Conservation (phyloP, 2,113 vertebrate species). For the Perca flavescens region DNA sequence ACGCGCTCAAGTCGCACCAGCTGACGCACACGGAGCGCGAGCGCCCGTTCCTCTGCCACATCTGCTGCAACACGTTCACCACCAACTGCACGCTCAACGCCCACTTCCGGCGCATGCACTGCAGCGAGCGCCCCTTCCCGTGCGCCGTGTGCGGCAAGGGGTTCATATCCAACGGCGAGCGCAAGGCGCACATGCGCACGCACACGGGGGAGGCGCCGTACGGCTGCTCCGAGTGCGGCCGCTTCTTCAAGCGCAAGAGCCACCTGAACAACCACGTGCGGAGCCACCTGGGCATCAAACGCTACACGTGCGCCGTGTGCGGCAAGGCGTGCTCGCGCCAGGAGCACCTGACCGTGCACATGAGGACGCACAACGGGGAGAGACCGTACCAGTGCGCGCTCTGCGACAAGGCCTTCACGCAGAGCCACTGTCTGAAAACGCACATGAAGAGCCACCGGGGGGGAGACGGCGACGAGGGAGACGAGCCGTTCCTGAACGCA, state of each 20-base stretch:
- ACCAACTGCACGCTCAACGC: not conserved
- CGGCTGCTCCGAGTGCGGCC: slow-evolving; percentile 52
- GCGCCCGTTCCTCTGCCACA: slow-evolving; percentile 53
- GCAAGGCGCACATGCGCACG: slow-evolving; percentile 10
- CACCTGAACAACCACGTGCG: slow-evolving; percentile 53
- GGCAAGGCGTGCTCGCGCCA: slow-evolving; percentile 41
- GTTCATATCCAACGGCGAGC: slow-evolving; percentile 41
- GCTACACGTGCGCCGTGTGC: slow-evolving; percentile 38
- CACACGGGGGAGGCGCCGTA: slow-evolving; percentile 50
- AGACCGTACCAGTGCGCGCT: slow-evolving; percentile 48
- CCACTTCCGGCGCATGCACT: slow-evolving; percentile 20
- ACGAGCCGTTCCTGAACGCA: not conserved
- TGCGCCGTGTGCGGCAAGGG: slow-evolving; percentile 42
- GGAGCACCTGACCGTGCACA: slow-evolving; percentile 57
- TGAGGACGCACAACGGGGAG: slow-evolving; percentile 69
- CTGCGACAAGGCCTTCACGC: slow-evolving; percentile 63
- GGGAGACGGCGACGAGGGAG: not conserved
- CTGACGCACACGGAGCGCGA: slow-evolving; percentile 57
- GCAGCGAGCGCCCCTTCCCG: slow-evolving; percentile 9
- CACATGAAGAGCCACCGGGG: slow-evolving; percentile 59
- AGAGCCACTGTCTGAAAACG: slow-evolving; percentile 67
- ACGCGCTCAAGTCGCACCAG: slow-evolving; percentile 43
- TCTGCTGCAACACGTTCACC: slow-evolving; percentile 68
- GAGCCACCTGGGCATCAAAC: slow-evolving; percentile 56
- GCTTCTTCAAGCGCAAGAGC: slow-evolving; percentile 44